Evolutionary conservation across 2,888 invertebrate species (phyloP).

Genomic region (Drosophila monieri): DNA sequence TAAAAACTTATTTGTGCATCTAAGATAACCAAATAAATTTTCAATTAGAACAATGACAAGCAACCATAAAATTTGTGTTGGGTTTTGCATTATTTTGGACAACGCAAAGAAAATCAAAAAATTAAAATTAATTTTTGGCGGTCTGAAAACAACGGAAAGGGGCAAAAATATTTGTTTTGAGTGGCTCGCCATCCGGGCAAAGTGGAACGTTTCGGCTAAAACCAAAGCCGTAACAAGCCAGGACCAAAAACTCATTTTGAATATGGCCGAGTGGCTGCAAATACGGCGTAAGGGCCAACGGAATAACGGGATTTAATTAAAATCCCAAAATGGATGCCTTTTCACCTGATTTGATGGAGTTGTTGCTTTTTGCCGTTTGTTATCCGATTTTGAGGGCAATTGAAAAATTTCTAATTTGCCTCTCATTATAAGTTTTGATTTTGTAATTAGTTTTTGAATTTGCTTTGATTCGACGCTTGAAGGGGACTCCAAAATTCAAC

Average conservation of each 20-base stretch:
- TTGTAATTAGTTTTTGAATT: conserved; percentile 69
- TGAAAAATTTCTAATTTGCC: conserved; percentile 66
- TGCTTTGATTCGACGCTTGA: conserved; percentile 21
- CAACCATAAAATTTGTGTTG: conserved; percentile 24
- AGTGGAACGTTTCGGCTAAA: conserved; percentile 31
- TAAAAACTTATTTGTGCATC: conserved; percentile 63
- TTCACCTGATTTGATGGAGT: conserved; percentile 51
- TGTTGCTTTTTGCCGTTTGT: conserved; percentile 21
- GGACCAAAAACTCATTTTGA: conserved; percentile 52
- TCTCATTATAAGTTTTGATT: conserved; percentile 73
- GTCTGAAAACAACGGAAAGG: conserved; percentile 23
- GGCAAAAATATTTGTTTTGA: conserved; percentile 41
- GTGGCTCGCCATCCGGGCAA: conserved; percentile 33
- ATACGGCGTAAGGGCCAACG: conserved; percentile 37
- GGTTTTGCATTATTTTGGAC: conserved; percentile 40
- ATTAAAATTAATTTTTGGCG: conserved; percentile 64
- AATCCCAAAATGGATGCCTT: conserved; percentile 62
- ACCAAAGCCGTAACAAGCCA: conserved; percentile 22
- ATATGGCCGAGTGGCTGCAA: conserved; percentile 57
- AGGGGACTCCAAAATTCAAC: conserved; percentile 8
- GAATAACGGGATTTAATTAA: conserved; percentile 63
- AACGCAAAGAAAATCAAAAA: conserved; percentile 16
- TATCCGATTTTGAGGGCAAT: conserved; percentile 47
- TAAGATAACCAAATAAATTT: conserved; percentile 73
- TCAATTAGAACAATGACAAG: conserved; percentile 62